Evolutionary conservation across 2,888 invertebrate genomes (phyloP).

Genomic region (Drosophila diplacantha): DNA sequence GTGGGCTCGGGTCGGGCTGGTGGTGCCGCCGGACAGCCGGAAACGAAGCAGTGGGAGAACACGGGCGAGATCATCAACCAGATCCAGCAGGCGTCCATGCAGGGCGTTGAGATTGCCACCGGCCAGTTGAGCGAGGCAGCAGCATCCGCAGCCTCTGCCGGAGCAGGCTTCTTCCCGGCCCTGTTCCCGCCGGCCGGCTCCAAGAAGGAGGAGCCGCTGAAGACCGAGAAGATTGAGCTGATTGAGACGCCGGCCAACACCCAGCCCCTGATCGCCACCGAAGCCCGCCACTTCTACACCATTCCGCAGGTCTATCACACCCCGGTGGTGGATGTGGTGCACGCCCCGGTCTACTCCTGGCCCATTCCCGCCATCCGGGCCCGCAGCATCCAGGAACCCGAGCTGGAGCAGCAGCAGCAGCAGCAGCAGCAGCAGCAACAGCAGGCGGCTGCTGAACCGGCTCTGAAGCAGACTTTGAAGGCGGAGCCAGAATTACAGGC

Average conservation of each 20-base stretch:
- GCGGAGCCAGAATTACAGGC: conserved; percentile 11
- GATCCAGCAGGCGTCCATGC: conserved; percentile 60
- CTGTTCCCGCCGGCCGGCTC: conserved; percentile 50
- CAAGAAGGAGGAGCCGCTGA: conserved; percentile 50
- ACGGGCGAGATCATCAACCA: conserved; percentile 45
- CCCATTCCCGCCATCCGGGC: conserved; percentile 70
- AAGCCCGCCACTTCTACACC: conserved; percentile 70
- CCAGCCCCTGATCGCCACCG: conserved; percentile 58
- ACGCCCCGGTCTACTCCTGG: conserved; percentile 63
- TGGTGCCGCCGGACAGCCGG: conserved; percentile 18
- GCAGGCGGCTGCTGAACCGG: conserved; percentile 12
- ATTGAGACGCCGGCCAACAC: conserved; percentile 68
- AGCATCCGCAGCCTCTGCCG: conserved; percentile 57
- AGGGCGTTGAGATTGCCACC: conserved; percentile 48
- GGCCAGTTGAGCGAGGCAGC: conserved; percentile 68
- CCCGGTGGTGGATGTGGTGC: conserved; percentile 74
- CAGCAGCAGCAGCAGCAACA: conserved; percentile 5
- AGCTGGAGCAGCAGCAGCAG: conserved; percentile 15
- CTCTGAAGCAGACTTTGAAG: conserved; percentile 20
- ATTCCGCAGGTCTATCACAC: conserved; percentile 68
- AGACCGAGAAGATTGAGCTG: conserved; percentile 58
- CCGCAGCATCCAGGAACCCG: conserved; percentile 64
- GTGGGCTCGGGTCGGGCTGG: conserved; percentile 54
- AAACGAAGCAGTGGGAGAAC: conserved; percentile 58
- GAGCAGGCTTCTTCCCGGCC: conserved; percentile 61